phyloP scores from a whole-genome alignment of 2,888 invertebrate genomes.

The Emesis russula region DNA sequence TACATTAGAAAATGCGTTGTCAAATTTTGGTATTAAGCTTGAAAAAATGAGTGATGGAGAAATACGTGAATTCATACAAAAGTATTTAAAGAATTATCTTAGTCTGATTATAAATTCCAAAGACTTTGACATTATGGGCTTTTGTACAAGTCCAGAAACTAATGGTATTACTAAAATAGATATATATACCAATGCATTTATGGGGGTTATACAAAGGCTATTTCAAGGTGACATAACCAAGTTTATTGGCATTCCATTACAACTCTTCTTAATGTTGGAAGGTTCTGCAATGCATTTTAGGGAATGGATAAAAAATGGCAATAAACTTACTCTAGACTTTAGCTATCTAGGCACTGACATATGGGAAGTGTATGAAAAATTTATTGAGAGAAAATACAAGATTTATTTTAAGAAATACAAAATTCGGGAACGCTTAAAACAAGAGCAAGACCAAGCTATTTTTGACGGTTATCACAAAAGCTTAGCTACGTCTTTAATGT shows the following conservation, averaged over 20 bases:
- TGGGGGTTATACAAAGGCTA: neutral
- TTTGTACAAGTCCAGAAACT: neutral
- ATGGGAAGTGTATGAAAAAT: slow-evolving; percentile 22
- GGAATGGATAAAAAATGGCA: neutral
- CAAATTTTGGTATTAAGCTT: neutral
- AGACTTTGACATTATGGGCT: neutral
- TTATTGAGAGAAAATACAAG: slow-evolving; percentile 9
- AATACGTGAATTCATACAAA: neutral
- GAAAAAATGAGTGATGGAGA: neutral
- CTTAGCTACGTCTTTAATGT: neutral
- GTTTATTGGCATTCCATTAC: slow-evolving; percentile 23
- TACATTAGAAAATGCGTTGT: neutral
- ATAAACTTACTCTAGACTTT: neutral
- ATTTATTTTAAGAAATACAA: neutral
- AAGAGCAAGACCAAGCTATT: neutral
- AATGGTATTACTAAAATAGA: neutral
- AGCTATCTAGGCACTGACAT: slow-evolving; percentile 19
- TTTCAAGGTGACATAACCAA: slow-evolving; percentile 11
- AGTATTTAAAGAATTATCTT: neutral
- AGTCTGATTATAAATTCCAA: neutral
- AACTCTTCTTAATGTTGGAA: slow-evolving; percentile 16
- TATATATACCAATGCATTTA: neutral
- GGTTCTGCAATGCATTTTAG: neutral
- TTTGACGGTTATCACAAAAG: neutral
- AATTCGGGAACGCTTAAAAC: neutral